Conservation (phyloP, 2,797 vertebrate genomes). For the Anolis apletophallus region DNA sequence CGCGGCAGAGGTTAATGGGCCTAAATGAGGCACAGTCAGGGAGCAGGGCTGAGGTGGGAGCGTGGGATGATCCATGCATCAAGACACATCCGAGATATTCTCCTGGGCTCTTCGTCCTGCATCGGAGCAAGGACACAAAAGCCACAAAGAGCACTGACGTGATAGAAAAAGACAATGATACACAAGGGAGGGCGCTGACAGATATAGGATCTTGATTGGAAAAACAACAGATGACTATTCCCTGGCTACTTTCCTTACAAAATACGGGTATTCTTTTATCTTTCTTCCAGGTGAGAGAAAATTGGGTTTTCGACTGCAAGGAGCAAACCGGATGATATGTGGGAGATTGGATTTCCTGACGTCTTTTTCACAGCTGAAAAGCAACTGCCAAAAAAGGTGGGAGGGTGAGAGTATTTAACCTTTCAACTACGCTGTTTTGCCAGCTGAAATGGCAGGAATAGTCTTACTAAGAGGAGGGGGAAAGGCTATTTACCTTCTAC, state of each 20-base stretch:
- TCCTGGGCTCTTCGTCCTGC: not conserved
- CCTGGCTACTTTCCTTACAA: not conserved
- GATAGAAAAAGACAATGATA: not conserved
- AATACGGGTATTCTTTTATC: not conserved
- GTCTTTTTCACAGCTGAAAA: conserved; percentile 1
- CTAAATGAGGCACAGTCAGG: not conserved
- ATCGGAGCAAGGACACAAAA: conserved; percentile 7
- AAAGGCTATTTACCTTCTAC: no score
- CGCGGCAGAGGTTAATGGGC: conserved; percentile 26
- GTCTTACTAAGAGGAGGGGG: not conserved
- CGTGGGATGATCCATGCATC: not conserved
- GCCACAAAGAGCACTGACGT: not conserved
- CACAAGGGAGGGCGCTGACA: not conserved
- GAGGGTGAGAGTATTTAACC: not conserved
- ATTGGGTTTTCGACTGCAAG: not conserved
- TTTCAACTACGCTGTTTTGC: not conserved
- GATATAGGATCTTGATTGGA: not conserved
- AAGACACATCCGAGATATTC: not conserved
- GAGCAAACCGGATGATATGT: not conserved
- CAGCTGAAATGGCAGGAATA: not conserved
- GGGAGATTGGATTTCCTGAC: not conserved
- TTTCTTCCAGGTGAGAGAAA: not conserved
- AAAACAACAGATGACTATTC: not conserved
- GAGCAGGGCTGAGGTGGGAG: not conserved
- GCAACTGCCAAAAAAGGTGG: not conserved